Percentiles rank a stretch among this genome's conserved stretches.
Conservation (phyloP, 1,140 invertebrate genomes). For the Drosophila hydei region DNA sequence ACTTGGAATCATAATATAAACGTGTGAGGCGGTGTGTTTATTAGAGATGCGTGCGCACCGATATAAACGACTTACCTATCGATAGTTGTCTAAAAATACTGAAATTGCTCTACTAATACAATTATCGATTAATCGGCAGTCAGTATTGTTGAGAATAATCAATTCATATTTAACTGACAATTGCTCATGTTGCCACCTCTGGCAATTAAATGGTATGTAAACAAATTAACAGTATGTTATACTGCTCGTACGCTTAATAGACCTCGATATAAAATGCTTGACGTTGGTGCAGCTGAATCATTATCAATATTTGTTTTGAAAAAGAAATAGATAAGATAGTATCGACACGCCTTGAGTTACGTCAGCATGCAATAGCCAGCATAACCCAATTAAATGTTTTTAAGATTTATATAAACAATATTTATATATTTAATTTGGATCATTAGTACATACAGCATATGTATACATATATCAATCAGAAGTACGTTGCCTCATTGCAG, state of each 20-base stretch:
- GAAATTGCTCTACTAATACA: not conserved
- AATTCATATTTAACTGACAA: not conserved
- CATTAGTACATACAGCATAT: constrained; percentile 38
- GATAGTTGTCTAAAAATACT: not conserved
- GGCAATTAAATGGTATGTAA: not conserved
- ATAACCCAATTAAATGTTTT: not conserved
- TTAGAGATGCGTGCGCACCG: not conserved
- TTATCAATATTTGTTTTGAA: constrained; percentile 8
- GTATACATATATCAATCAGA: constrained; percentile 38
- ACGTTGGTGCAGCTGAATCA: not conserved
- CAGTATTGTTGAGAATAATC: not conserved
- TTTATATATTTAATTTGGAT: constrained; percentile 37
- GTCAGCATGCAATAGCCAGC: not conserved
- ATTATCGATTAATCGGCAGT: not conserved
- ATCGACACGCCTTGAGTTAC: not conserved
- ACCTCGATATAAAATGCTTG: not conserved
- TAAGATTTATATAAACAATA: constrained; percentile 54
- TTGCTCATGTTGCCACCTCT: not conserved
- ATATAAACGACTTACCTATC: not conserved
- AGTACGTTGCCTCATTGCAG: constrained; percentile 54
- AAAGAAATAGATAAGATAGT: constrained; percentile 9
- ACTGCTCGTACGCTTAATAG: not conserved
- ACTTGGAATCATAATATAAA: constrained; percentile 5
- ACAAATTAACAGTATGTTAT: not conserved
- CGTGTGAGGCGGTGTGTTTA: constrained; percentile 8